Conservation (phyloP, 2,888 invertebrate species). For the Deilephila porcellus region DNA sequence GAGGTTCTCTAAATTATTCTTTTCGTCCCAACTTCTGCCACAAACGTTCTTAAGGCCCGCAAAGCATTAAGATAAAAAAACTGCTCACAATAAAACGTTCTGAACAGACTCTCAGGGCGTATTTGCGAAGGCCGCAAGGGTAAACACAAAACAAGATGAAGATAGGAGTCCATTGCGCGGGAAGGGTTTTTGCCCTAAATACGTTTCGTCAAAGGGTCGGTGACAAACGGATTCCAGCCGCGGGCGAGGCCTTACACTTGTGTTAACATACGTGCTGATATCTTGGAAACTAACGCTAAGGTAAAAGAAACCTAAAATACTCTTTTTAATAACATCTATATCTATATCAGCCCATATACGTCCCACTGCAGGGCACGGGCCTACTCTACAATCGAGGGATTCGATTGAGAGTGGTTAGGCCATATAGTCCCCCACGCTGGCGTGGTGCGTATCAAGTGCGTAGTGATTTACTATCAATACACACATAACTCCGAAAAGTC, state of each 20-base stretch:
- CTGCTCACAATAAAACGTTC: slow-evolving; percentile 32
- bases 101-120: slow-evolving; percentile 41
- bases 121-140: slow-evolving; percentile 59
- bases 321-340: neutral
- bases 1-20: slow-evolving; percentile 22
- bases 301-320: neutral
- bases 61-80: slow-evolving; percentile 35
- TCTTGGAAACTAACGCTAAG: neutral
- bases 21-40: slow-evolving; percentile 8
- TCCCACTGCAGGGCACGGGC: too few relatives aligned
- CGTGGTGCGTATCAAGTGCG: too few relatives aligned
- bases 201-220: slow-evolving; percentile 71
- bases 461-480: too few relatives aligned
- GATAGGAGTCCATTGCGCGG: slow-evolving; percentile 60
- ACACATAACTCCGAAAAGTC: too few relatives aligned
- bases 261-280: slow-evolving; percentile 43
- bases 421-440: too few relatives aligned
- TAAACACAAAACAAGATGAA: slow-evolving; percentile 68
- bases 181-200: slow-evolving; percentile 73
- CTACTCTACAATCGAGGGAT: too few relatives aligned
- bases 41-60: slow-evolving; percentile 19
- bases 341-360: too few relatives aligned
- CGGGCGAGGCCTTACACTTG: slow-evolving; percentile 51
- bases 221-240: slow-evolving; percentile 73
- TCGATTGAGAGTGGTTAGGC: too few relatives aligned